phyloP scores from a whole-genome alignment of 1,140 invertebrate species.

The Brachionus calyciflorus region DNA sequence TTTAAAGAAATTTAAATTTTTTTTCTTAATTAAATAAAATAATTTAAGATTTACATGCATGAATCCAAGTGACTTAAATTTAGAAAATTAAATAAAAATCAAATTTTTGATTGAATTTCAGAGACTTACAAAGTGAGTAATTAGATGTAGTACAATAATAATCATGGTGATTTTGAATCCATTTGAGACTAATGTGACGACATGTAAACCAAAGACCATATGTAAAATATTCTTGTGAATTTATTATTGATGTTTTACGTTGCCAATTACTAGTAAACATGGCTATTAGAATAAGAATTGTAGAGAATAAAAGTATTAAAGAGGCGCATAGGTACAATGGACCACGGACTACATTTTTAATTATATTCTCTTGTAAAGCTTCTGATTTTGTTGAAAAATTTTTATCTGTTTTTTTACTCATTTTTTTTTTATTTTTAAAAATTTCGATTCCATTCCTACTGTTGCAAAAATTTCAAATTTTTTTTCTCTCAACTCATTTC shows the following conservation, averaged over 20 bases:
- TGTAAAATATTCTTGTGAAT: constrained; percentile 7
- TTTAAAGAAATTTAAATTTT: background rate
- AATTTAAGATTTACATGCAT: constrained; percentile 6
- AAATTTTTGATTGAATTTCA: background rate
- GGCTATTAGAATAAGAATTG: background rate
- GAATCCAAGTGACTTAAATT: constrained; percentile 34
- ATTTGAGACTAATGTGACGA: background rate
- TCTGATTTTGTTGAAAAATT: too few species aligned
- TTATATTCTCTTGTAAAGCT: background rate
- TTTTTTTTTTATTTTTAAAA: constrained; percentile 23
- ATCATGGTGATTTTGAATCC: constrained; percentile 31
- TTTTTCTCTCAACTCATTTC: too few species aligned
- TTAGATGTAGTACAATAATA: constrained; percentile 3
- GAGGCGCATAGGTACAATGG: constrained; percentile 11
- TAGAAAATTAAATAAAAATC: background rate
- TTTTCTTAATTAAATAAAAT: background rate
- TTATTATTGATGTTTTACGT: background rate
- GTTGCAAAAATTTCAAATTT: too few species aligned
- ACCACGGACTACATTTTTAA: constrained; percentile 35
- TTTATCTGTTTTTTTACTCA: background rate
- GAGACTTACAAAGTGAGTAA: background rate
- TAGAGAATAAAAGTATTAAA: constrained; percentile 16
- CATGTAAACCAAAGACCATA: constrained; percentile 43
- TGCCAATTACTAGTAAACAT: constrained; percentile 44
- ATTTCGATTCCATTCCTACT: constrained; percentile 20